Base-by-base conservation (phyloP, 30 jellyfish, hydroid and myxozoan genomes). In the Pelagia noctiluca region DNA sequence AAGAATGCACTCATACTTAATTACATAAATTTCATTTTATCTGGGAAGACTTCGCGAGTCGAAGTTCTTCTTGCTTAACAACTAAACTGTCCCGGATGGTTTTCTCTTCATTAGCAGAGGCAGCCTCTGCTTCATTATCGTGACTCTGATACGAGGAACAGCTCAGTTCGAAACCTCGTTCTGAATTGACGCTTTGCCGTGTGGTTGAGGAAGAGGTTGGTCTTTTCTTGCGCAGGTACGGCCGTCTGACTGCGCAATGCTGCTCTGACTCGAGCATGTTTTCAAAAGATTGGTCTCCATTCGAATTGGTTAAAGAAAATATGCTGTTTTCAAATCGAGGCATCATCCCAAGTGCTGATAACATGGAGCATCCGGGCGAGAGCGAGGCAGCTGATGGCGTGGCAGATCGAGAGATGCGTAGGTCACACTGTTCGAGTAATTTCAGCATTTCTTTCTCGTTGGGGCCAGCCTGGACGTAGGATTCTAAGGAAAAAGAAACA, bases 301-400 rank as follows among this genome's bases (percentile, higher is more conserved):
- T 50, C 28, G 92, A 68, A 11, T 80, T 74, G 1, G 92, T 28
- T 25, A 82, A 60, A 0, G 86, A 82, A 70, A 82, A 82, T 65
- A 66, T 75, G 53, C 86, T 82, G 86, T 36, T 66, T 22, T 75
- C 63, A 82, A 52, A 50, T 3, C 86, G 92, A 49, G 75, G 92
- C 52, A 82, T 29, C 18, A 66, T 77, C 4, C 71, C 50, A 33
- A 86, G 72, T 71, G 96, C 74, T 4, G 88, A 86, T 67, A 86
- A 19, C 81, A 86, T 62, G 2, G 96, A 86, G 23, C 90, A 60
- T 13, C 96, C 96, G 37, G 96, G 90, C 18, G 96, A 86, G 13
- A 86, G 80, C 52, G 96, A 86, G 57, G 96, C 83, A 34, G 84
- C 88, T 29, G 96, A 76, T 42, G 98, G 98, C 36, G 99, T 95